Base-by-base conservation (phyloP, 2,888 invertebrate genomes). In the Lepidocyrtoides sp. region DNA sequence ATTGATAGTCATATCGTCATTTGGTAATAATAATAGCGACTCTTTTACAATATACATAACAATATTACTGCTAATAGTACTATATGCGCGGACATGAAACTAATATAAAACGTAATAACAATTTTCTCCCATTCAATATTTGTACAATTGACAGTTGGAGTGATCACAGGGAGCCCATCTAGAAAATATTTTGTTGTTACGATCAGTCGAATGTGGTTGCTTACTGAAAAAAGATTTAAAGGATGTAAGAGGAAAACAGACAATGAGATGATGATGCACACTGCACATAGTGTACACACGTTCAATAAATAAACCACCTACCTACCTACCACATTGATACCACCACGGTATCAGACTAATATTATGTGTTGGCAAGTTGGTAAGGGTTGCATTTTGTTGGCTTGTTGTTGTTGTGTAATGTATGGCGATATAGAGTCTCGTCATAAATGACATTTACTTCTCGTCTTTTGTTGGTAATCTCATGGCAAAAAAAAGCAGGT, bases 281-380 rank as follows among this genome's bases (percentile, higher is more conserved):
- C n/a, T 44, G 26, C 75, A 48, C 48, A 32, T n/a, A n/a, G n/a
- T n/a, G n/a, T n/a, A 41, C 51, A 54, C 79, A 79, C 54, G 54
- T 57, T 79, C 79, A 79, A 57, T 81, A 36, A 72, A 66, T 90
- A 84, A 90, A 81, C 91, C 91, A 91, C 91, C 90, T 77, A 84
- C 89, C 91, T 91, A 86, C 89, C 91, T 91, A 86, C 91, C 91
- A 91, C 91, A 85, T 63, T 77, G 84, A 66, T 84, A 60, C 57
- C 77, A 66, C 41, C 44, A 44, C 84, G n/a, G 69, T 29, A 63
- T 82, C 44, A 82, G 23, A 60, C 12, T 84, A 48, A 69, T 32
- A 77, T 54, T 57, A 87, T 17, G 86, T 87, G 77, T 29, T 87
- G 44, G 89, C 77, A 83, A 48, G 36, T 66, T 75, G 63, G 48